phyloP scores from a whole-genome alignment of 2,113 vertebrate species.

The Lophura nycthemera region DNA sequence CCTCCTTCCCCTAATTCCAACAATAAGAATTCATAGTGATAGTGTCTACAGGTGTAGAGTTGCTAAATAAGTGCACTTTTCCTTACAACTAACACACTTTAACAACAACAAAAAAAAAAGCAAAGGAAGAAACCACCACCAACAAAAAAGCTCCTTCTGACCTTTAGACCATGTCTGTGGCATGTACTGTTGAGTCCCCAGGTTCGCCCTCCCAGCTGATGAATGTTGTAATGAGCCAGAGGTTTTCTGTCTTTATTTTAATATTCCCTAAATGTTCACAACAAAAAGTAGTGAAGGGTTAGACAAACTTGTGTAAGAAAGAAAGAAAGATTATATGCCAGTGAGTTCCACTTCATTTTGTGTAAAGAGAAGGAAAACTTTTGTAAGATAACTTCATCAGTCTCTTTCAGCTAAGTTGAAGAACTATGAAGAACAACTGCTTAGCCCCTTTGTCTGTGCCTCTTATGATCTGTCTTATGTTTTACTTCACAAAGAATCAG shows the following conservation, averaged over 20 bases:
- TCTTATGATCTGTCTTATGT: not conserved
- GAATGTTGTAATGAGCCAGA: rapidly evolving
- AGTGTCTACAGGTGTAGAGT: not conserved
- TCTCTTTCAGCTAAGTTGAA: not conserved
- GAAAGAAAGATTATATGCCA: not conserved
- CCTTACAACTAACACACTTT: not conserved
- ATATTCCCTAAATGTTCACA: not conserved
- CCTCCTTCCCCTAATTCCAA: not conserved
- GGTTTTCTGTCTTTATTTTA: not conserved
- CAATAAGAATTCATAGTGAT: too few species aligned
- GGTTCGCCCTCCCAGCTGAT: not conserved
- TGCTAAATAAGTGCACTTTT: not conserved
- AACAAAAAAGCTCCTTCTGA: not conserved
- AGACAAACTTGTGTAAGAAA: not conserved
- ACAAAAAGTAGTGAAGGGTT: not conserved
- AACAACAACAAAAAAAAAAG: not conserved
- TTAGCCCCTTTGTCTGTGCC: not conserved
- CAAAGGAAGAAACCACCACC: too few species aligned
- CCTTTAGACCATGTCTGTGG: not conserved
- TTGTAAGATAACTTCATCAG: not conserved
- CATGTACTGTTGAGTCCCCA: too few species aligned
- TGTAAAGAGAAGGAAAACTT: rapidly evolving
- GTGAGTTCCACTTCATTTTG: not conserved
- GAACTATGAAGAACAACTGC: not conserved
- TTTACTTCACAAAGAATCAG: not conserved